A percentile compares a stretch with the other conserved stretches of the same genome.
phyloP scores from a whole-genome alignment of 37 sponge, comb jelly and placozoan genomes.

The Spongilla lacustris region DNA sequence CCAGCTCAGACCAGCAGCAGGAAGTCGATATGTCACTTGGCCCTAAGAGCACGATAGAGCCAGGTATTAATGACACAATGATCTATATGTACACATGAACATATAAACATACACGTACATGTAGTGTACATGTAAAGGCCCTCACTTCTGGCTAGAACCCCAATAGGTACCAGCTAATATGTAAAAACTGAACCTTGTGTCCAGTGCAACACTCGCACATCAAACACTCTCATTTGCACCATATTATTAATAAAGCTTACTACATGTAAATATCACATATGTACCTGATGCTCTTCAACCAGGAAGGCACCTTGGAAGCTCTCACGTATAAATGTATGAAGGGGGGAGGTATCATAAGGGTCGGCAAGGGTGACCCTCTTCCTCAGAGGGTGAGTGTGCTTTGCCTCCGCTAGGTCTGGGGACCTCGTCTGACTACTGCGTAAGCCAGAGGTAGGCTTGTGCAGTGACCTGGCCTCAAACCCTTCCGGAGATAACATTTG shows the following conservation, averaged over 20 bases:
- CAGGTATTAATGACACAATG: no score
- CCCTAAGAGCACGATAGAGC: conserved; percentile 12
- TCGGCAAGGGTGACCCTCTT: neutral
- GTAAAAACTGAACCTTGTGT: no score
- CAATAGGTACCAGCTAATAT: no score
- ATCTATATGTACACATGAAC: no score
- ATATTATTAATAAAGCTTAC: neutral
- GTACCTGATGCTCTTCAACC: conserved; percentile 86
- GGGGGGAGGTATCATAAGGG: conserved; percentile 48
- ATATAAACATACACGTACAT: no score
- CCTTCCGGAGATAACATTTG: conserved; percentile 8
- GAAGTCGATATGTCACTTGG: conserved; percentile 42
- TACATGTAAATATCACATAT: no score
- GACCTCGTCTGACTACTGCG: neutral
- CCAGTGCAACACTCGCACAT: no score
- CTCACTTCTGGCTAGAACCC: no score
- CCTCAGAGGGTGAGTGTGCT: neutral
- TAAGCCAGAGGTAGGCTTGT: neutral
- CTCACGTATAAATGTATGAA: conserved; percentile 70
- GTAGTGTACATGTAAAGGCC: no score
- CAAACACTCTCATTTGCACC: no score
- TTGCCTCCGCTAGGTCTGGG: neutral
- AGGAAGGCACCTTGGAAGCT: conserved; percentile 75
- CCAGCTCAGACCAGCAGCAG: conserved; percentile 37
- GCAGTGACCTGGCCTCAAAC: neutral